Conservation (phyloP, 2,113 vertebrate genomes). For the Erythrocercus mccallii region DNA sequence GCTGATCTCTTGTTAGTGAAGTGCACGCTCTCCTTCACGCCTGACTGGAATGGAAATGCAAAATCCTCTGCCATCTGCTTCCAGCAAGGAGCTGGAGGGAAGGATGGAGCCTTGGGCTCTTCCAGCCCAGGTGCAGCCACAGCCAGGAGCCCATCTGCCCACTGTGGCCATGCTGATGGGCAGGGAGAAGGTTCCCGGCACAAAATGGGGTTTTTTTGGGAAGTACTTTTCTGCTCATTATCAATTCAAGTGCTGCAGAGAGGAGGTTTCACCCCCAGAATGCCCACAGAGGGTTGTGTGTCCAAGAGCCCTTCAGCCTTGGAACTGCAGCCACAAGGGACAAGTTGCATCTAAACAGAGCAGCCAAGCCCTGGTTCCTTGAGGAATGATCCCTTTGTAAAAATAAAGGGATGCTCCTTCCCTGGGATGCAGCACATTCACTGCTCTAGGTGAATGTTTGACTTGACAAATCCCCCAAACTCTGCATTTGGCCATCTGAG, state of each 20-base stretch:
- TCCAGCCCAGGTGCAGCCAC: not conserved
- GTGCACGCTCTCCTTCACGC: not conserved
- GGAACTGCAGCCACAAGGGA: not conserved
- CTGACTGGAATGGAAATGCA: not conserved
- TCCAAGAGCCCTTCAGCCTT: not conserved
- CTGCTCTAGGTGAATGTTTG: not conserved
- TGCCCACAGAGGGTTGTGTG: not conserved
- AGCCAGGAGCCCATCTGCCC: not conserved
- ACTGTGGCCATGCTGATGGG: rapidly evolving
- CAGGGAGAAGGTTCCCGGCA: too few relatives aligned
- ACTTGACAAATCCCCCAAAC: not conserved
- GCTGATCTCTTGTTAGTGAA: not conserved
- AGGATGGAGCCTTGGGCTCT: not conserved
- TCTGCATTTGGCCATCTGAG: not conserved
- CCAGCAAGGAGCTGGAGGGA: not conserved
- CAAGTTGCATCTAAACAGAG: rapidly evolving
- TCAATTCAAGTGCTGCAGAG: not conserved
- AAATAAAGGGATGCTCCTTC: not conserved
- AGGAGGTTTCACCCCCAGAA: not conserved
- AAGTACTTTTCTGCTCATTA: not conserved
- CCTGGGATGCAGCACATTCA: rapidly evolving
- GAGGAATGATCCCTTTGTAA: not conserved
- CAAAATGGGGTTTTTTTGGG: not conserved
- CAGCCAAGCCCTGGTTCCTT: not conserved
- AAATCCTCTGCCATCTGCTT: conserved; percentile 1